A percentile compares a stretch with the other conserved stretches of the same genome.
These are phyloP conservation scores for Caenorhabditis drosophilae DNA, from an alignment of 2,888 invertebrate species.

Conservation along the genomic window DNA sequence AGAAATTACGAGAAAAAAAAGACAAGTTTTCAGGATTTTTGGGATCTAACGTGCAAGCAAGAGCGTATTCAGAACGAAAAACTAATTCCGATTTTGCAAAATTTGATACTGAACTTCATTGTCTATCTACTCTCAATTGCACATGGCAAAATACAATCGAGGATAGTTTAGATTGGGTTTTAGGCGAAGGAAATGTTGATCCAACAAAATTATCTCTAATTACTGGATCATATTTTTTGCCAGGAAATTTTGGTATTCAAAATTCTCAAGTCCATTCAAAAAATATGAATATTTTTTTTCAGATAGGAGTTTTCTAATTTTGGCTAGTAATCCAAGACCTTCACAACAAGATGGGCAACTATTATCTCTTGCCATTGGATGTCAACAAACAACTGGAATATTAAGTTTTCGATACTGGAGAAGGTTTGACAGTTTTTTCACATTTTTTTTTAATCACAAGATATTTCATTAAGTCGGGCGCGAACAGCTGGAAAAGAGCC, in stretches of 20 bases:
- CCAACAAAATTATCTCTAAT: slow-evolving; percentile 45
- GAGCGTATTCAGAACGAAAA: slow-evolving; percentile 46
- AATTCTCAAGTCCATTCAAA: not conserved
- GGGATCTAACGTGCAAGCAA: slow-evolving; percentile 41
- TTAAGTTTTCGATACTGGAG: slow-evolving; percentile 54
- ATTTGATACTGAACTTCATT: slow-evolving; percentile 45
- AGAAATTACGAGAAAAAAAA: not conserved
- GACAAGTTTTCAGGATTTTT: slow-evolving; percentile 41
- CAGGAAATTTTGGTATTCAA: slow-evolving; percentile 38
- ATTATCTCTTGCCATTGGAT: slow-evolving; percentile 54
- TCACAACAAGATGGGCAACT: slow-evolving; percentile 44
- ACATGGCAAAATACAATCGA: slow-evolving; percentile 52
- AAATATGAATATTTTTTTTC: not conserved
- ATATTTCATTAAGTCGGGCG: slow-evolving; percentile 32
- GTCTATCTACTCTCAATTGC: slow-evolving; percentile 35
- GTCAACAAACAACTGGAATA: slow-evolving; percentile 54
- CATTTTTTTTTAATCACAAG: not conserved
- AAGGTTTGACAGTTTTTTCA: slow-evolving; percentile 30
- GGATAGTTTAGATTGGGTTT: slow-evolving; percentile 55
- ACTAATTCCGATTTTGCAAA: slow-evolving; percentile 38
- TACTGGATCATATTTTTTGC: slow-evolving; percentile 49
- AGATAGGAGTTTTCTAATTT: slow-evolving; percentile 51
- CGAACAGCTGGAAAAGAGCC: slow-evolving; percentile 48
- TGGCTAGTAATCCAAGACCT: slow-evolving; percentile 52
- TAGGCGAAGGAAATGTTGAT: slow-evolving; percentile 52